Evolutionary conservation across 1,140 invertebrate genomes (phyloP), one percentile per base, ranked within the genome.

Genomic region (Parasteatoda tepidariorum): DNA sequence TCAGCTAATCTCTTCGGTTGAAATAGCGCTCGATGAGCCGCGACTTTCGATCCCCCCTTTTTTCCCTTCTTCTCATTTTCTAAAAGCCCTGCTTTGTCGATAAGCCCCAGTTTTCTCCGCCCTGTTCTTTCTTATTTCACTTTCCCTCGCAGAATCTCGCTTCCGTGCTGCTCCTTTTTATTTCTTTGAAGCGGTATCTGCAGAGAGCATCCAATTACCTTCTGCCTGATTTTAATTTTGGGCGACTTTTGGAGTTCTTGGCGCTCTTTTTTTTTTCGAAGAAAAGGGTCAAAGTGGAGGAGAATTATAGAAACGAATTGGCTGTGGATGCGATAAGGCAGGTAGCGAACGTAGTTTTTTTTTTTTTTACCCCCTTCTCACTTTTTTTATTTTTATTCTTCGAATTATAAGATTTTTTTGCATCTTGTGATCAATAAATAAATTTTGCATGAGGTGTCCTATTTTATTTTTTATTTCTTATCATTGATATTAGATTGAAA

Each of bases 1-100:
- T 57, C 54, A 33, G 70, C 70, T 73, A 73, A 73, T 73, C 70
- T 73, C 70, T 73, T 33, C 54, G 70, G 70, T 73, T 31, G 38
- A 24, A 59, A 59, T 54, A 41, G 41, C 26, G 70, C 70, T 59
- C 70, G 70, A 73, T 73, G 70, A 73, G 70, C 48, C 70, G 26
- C 28, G 70, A 73, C 70, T 31, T 34, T 73, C 9, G 48, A 31
- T 54, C 66, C 38, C 15, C 41, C 70, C 70, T 73, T 57, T 57
- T 4, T 13, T 48, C 38, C 38, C 38, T 18, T 1, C 18, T 48
- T 48, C 18, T 48, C 18, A 48, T 9, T 48, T 13, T 18, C 38
- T 48, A 73, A 73, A 57, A 30, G 48, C 70, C 70, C 70, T 73
- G 70, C 70, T 33, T 28, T 24, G 24, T 18, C 28, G 70, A 73